Evolutionary conservation across 2,113 vertebrate species (phyloP).

Genomic region (Mesembrinibis cayennensis): DNA sequence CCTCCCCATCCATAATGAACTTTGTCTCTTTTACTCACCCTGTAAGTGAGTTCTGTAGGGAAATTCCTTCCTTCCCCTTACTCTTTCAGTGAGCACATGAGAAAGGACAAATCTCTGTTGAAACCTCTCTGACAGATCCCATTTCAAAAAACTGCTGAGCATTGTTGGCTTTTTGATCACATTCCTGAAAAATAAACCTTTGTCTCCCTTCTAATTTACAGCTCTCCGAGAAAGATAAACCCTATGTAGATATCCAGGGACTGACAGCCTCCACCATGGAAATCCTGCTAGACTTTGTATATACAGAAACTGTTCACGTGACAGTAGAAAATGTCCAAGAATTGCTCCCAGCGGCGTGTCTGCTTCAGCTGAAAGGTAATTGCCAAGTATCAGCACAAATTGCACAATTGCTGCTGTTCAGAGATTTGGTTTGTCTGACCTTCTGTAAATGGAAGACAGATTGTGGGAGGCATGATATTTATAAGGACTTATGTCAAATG

Average conservation of each 20-base stretch:
- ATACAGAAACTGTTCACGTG: constrained; percentile 96
- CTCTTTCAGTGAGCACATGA: not conserved
- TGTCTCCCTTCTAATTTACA: constrained; percentile 56
- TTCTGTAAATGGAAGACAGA: not conserved
- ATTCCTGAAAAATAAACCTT: not conserved
- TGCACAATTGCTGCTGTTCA: not conserved
- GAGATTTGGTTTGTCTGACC: not conserved
- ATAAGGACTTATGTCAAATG: not conserved
- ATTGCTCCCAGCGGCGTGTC: constrained; percentile 92
- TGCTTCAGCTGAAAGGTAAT: constrained; percentile 97
- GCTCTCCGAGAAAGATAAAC: constrained; percentile 97
- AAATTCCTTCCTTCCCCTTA: not conserved
- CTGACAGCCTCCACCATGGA: constrained; percentile 98
- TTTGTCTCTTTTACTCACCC: not conserved
- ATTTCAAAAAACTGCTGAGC: not conserved
- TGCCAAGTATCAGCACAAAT: not conserved
- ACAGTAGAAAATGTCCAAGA: constrained; percentile 98
- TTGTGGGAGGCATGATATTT: not conserved
- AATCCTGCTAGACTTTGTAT: constrained; percentile 97
- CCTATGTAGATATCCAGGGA: constrained; percentile 96
- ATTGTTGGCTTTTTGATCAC: not conserved
- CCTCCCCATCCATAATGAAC: not conserved
- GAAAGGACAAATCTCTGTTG: not conserved
- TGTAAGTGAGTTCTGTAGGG: not conserved
- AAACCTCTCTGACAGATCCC: not conserved